Evolutionary conservation across 2,888 invertebrate species (phyloP), one percentile per base, ranked within the genome.

Genomic region (Epistrophe eligans): DNA sequence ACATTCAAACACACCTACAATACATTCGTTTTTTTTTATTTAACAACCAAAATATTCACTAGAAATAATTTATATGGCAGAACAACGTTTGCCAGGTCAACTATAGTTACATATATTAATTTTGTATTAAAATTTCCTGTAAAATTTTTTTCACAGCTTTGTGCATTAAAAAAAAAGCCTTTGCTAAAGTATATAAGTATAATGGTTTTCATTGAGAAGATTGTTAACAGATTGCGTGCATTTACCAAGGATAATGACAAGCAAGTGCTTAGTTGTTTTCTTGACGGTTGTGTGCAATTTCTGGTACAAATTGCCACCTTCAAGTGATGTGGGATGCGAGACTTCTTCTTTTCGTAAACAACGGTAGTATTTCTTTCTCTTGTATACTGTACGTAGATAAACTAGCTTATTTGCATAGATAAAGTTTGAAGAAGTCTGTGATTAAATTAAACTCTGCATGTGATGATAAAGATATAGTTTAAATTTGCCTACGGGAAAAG

Each of bases 391-490:
- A 15, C 2, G n/a, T 8, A 48, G 10, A n/a, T 35, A 9, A 9
- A 48, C n/a, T 7, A 52, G 7, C 40, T 60, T 15, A 60, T 60
- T 64, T 64, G 62, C 62, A 64, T 64, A 64, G 28, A 43, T 24
- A 62, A 62, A 43, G 62, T 64, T 64, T 45, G 43, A 43, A 60
- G 28, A 45, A 64, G 28, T 28, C 24, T 45, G 15, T 64, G 43
- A 64, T 64, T 64, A 64, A 64, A 64, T 64, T 64, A 45, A 45
- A 10, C 24, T 15, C 43, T 28, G 43, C 10, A 45, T 28, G 24
- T 15, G 40, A 62, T 24, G 62, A 62, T 32, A 17, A 35, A 57
- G 57, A 32, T 57, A 32, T 57, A 32, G n/a, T 57, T 6, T 28
- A 57, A 57, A 32, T 57, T 57, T 57, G 32, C 57, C 32, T 57